These are phyloP conservation scores for Sisyra nigra DNA, from an alignment of 2,888 invertebrate species.

Conservation along the genomic window DNA sequence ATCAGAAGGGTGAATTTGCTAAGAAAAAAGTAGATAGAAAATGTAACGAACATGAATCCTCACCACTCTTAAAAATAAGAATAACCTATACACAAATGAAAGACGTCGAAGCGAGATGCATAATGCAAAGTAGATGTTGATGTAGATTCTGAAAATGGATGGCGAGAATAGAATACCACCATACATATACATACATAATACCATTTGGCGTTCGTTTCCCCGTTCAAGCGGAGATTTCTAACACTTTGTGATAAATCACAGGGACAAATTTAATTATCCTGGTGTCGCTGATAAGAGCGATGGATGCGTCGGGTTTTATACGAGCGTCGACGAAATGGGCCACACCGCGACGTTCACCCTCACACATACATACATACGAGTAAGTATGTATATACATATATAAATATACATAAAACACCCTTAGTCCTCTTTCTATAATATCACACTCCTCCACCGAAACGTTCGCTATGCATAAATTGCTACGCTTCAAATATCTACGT, in stretches of 20 bases:
- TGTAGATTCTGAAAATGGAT: too few species aligned
- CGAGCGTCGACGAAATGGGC: not conserved
- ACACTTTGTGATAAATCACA: constrained; percentile 32
- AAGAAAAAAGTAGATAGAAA: too few species aligned
- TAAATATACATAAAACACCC: too few species aligned
- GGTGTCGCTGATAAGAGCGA: constrained; percentile 22
- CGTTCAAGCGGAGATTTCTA: constrained; percentile 9
- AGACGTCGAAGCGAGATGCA: constrained; percentile 13
- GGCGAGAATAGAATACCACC: too few species aligned
- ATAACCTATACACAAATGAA: not conserved
- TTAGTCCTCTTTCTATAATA: too few species aligned
- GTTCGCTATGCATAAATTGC: too few species aligned
- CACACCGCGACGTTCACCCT: not conserved
- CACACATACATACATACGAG: too few species aligned
- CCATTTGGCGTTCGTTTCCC: too few species aligned
- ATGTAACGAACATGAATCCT: not conserved
- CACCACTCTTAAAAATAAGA: not conserved
- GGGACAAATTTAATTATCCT: constrained; percentile 41
- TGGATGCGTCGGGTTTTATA: not conserved
- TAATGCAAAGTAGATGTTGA: constrained; percentile 11
- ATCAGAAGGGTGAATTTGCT: not conserved
- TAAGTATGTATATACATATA: too few species aligned
- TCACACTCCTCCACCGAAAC: too few species aligned
- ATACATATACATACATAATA: too few species aligned
- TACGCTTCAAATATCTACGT: too few species aligned